These are phyloP conservation scores for Cyprinodon diabolis DNA, from an alignment of 2,797 vertebrate species.

Conservation along the genomic window DNA sequence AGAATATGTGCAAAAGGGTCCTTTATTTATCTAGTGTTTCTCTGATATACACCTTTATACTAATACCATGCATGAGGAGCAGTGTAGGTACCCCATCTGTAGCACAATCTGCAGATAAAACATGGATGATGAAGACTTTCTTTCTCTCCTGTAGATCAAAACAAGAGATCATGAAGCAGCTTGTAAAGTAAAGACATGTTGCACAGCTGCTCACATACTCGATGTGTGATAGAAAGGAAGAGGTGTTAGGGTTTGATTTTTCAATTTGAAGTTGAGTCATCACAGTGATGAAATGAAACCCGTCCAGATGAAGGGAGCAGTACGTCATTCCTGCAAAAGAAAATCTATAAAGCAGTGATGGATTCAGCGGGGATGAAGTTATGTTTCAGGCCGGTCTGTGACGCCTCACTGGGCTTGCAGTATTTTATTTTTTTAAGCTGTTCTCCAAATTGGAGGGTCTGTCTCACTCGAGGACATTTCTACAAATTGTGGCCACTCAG, in stretches of 20 bases:
- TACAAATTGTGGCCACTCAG: slow-evolving; percentile 15
- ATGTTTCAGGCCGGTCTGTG: not conserved
- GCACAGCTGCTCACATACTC: not conserved
- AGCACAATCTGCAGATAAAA: slow-evolving; percentile 15
- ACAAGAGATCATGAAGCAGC: not conserved
- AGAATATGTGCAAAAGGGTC: not conserved
- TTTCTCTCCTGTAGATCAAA: not conserved
- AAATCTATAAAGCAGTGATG: slow-evolving; percentile 42
- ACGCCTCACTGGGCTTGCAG: not conserved
- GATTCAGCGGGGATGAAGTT: slow-evolving; percentile 14
- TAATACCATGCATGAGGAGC: not conserved
- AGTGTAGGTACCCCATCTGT: not conserved
- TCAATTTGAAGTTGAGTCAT: slow-evolving; percentile 35
- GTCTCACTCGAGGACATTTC: slow-evolving; percentile 30
- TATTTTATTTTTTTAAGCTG: slow-evolving; percentile 5
- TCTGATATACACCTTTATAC: slow-evolving; percentile 7
- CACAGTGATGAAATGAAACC: slow-evolving; percentile 30
- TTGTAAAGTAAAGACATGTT: slow-evolving; percentile 18
- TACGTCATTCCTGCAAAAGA: slow-evolving; percentile 32
- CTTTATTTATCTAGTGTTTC: not conserved
- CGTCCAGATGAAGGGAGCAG: slow-evolving; percentile 29
- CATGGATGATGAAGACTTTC: slow-evolving; percentile 1
- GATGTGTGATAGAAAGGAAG: not conserved
- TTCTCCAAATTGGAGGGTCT: slow-evolving; percentile 8
- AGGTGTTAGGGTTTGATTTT: slow-evolving; percentile 33